These are phyloP conservation scores for Pissodes strobi DNA, from an alignment of 1,140 invertebrate species.

Conservation along the genomic window DNA sequence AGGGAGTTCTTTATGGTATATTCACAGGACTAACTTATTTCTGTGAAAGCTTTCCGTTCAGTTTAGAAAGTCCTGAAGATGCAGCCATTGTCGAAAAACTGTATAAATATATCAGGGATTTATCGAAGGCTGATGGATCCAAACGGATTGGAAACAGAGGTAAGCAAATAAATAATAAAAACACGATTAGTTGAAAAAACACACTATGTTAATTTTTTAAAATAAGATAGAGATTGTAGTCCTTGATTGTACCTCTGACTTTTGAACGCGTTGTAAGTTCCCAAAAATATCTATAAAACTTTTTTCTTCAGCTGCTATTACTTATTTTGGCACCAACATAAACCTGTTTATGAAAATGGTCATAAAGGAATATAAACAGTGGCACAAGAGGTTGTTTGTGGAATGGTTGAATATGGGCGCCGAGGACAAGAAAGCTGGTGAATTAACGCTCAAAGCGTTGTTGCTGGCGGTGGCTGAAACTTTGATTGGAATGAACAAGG, in stretches of 20 bases:
- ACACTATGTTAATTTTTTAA: not conserved
- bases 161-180: no score
- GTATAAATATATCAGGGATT: constrained; percentile 35
- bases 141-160: constrained; percentile 41
- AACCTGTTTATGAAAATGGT: constrained; percentile 36
- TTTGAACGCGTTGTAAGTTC: no score
- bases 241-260: no score
- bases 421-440: constrained; percentile 42
- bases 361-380: constrained; percentile 35
- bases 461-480: constrained; percentile 48
- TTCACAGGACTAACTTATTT: constrained; percentile 39
- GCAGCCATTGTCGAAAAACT: constrained; percentile 29
- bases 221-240: no score
- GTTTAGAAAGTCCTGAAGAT: constrained; percentile 16
- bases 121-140: constrained; percentile 22
- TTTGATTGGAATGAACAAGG: constrained; percentile 28
- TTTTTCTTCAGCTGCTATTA: constrained; percentile 41
- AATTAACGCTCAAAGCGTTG: constrained; percentile 48
- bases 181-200: no score
- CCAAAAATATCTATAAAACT: not conserved
- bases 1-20: constrained; percentile 32
- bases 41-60: constrained; percentile 37
- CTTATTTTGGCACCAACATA: constrained; percentile 39
- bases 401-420: constrained; percentile 31
- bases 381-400: constrained; percentile 41